phyloP scores from a whole-genome alignment of 1,140 invertebrate species.

The Cyclargus thomasi region DNA sequence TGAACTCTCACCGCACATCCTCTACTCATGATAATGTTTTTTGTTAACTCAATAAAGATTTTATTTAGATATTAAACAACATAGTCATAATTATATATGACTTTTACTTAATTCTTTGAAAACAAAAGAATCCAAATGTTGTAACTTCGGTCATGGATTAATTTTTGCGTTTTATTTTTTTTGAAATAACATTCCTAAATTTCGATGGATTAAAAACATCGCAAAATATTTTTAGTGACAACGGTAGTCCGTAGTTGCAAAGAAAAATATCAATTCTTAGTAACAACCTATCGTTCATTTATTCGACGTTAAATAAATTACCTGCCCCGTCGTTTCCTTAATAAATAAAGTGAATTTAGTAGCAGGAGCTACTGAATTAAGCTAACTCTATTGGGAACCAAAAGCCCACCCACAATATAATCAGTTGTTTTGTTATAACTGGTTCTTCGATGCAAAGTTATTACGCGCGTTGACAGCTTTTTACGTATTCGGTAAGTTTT shows the following conservation, averaged over 20 bases:
- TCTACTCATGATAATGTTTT: neutral
- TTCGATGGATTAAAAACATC: no score
- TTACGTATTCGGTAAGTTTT: constrained; percentile 1
- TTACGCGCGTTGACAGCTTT: neutral
- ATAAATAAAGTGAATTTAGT: neutral
- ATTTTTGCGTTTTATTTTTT: no score
- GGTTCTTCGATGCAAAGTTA: neutral
- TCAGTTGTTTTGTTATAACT: neutral
- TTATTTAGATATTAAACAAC: no score
- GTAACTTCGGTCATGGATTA: no score
- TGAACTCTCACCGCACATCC: neutral
- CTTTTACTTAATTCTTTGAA: neutral
- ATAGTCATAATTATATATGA: no score
- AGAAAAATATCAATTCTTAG: no score
- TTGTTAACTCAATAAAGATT: neutral
- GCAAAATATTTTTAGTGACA: no score
- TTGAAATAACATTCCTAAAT: no score
- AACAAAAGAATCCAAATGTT: neutral
- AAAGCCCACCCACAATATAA: neutral
- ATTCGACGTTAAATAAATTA: no score
- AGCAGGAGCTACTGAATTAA: neutral
- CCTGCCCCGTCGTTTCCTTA: no score
- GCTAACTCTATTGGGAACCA: neutral
- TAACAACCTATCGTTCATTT: no score
- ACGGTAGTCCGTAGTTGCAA: no score